Conservation (phyloP, 92 coral and sea anemone species). For the Plumapathes pennacea region DNA sequence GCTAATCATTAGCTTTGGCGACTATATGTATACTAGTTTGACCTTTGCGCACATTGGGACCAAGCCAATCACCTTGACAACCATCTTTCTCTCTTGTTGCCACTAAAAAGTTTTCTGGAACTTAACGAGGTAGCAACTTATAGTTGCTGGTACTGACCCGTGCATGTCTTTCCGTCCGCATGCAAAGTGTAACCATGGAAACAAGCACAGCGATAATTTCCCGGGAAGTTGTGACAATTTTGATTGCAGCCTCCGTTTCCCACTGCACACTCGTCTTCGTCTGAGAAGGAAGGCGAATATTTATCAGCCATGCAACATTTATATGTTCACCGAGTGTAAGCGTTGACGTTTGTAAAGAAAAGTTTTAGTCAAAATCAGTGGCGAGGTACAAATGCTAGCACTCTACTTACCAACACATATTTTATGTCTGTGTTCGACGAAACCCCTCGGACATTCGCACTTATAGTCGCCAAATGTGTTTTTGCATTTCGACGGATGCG, state of each 20-base stretch:
- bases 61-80: too few species aligned
- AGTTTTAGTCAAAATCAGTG: not conserved
- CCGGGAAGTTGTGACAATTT: conserved; percentile 72
- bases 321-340: not conserved
- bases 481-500: conserved; percentile 83
- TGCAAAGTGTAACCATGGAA: conserved; percentile 60
- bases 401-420: conserved; percentile 81
- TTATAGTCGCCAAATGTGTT: conserved; percentile 86
- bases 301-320: not conserved
- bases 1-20: too few species aligned
- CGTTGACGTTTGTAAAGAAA: not conserved
- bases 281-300: conserved; percentile 9
- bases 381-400: not conserved
- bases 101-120: too few species aligned
- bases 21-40: too few species aligned
- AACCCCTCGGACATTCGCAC: conserved; percentile 94
- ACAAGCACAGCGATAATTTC: conserved; percentile 86
- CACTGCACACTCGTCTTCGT: conserved; percentile 73
- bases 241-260: conserved; percentile 83
- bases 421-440: conserved; percentile 65
- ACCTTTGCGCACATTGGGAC: too few species aligned
- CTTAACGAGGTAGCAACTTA: too few species aligned
- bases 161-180: conserved; percentile 78
- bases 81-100: too few species aligned
- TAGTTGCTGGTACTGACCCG: conserved; percentile 58